A percentile compares a stretch with the other conserved stretches of the same genome.
Evolutionary conservation across 2,797 vertebrate genomes (phyloP).

Genomic region (Rhyacichthys aspro): DNA sequence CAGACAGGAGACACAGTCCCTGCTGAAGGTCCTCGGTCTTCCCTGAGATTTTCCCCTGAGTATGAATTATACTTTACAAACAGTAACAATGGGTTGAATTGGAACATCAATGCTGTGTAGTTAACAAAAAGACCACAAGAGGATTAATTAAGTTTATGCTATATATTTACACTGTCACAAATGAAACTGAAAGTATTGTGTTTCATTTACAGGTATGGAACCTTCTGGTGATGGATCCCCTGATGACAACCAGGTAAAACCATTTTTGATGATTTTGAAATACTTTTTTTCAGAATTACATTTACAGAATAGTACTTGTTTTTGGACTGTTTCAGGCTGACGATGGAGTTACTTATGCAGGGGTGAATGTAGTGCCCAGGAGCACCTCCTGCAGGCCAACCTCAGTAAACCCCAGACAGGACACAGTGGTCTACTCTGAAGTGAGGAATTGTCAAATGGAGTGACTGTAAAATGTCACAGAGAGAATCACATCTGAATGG

Average conservation of each 20-base stretch:
- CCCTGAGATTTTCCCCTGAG: no score
- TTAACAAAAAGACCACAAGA: no score
- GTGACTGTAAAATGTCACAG: neutral
- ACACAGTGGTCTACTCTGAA: conserved; percentile 17
- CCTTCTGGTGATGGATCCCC: neutral
- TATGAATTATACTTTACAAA: no score
- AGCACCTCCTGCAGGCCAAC: neutral
- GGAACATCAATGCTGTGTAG: no score
- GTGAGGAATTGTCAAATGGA: neutral
- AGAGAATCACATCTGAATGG: no score
- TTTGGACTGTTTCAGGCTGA: neutral
- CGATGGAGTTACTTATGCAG: conserved; percentile 19
- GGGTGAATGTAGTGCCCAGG: conserved; percentile 10
- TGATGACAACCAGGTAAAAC: neutral
- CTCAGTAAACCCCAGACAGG: conserved; percentile 1
- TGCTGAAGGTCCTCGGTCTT: no score
- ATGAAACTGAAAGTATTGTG: no score
- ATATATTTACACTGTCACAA: no score
- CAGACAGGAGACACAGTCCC: no score
- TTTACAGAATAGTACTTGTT: neutral
- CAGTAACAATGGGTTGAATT: no score
- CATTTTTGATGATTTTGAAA: neutral
- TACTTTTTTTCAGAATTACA: neutral
- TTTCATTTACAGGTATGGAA: no score
- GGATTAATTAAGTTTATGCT: no score